Conservation (phyloP, 2,888 invertebrate species). For the Cremastinae sp. region DNA sequence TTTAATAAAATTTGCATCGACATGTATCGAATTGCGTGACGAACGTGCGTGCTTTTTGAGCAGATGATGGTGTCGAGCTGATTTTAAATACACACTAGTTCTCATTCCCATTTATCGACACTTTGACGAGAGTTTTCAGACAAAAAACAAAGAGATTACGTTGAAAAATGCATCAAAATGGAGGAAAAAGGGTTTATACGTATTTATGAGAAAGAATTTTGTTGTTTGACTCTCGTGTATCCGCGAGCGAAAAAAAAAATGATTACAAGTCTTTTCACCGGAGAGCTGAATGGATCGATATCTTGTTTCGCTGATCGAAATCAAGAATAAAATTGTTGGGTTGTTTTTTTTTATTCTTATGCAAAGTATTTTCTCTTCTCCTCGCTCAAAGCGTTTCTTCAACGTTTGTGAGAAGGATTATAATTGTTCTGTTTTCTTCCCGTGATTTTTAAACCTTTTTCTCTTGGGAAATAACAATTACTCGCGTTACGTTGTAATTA, state of each 20-base stretch:
- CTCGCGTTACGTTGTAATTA: constrained; percentile 3
- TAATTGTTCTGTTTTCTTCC: constrained; percentile 3
- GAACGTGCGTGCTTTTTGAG: constrained; percentile 38
- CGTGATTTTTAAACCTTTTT: too few species aligned
- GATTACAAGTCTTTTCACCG: constrained; percentile 43
- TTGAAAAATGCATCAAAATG: constrained; percentile 11
- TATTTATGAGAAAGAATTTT: constrained; percentile 51
- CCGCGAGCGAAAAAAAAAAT: constrained; percentile 32
- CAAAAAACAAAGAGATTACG: constrained; percentile 24
- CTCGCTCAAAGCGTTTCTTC: background rate
- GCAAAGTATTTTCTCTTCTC: constrained; percentile 30
- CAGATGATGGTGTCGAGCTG: constrained; percentile 19
- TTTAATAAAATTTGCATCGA: constrained; percentile 9
- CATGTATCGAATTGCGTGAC: constrained; percentile 43
- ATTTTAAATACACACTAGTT: constrained; percentile 38
- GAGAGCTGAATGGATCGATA: constrained; percentile 46
- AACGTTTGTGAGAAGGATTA: constrained; percentile 5
- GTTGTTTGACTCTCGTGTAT: constrained; percentile 44
- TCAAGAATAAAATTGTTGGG: constrained; percentile 28
- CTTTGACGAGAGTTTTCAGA: constrained; percentile 30
- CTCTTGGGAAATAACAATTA: constrained; percentile 13
- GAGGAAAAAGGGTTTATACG: constrained; percentile 59
- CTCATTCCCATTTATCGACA: constrained; percentile 55
- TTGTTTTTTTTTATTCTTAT: constrained; percentile 36
- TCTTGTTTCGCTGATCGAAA: constrained; percentile 42